These are phyloP conservation scores for Blomia tropicalis DNA, from an alignment of 2,888 invertebrate genomes.

Conservation along the genomic window DNA sequence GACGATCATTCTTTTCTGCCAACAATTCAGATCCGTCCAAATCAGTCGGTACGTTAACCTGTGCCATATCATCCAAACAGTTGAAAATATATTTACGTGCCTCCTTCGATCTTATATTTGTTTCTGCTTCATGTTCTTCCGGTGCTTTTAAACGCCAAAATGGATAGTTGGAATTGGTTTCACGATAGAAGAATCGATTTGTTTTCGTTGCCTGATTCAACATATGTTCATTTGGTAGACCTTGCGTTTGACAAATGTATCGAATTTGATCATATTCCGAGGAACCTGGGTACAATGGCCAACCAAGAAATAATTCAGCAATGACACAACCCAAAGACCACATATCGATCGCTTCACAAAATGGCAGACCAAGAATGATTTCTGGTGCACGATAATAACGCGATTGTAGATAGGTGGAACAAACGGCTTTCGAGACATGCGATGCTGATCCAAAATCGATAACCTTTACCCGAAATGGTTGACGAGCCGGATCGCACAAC, in stretches of 20 bases:
- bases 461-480: constrained; percentile 96
- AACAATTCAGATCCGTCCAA: constrained; percentile 86
- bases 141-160: constrained; percentile 61
- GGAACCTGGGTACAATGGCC: constrained; percentile 97
- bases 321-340: constrained; percentile 99
- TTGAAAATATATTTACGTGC: constrained; percentile 98
- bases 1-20: constrained; percentile 89
- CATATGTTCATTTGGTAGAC: constrained; percentile 94
- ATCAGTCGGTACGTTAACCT: constrained; percentile 86
- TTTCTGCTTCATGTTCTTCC: constrained; percentile 94
- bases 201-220: constrained; percentile 91
- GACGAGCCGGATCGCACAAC: constrained; percentile 93
- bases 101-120: constrained; percentile 95
- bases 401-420: constrained; percentile 97
- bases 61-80: constrained; percentile 87
- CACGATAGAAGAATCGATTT: constrained; percentile 91
- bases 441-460: constrained; percentile 99
- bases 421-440: constrained; percentile 97
- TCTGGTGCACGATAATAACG: constrained; percentile 74
- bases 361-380: constrained; percentile 89
- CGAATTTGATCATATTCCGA: constrained; percentile 97
- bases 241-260: constrained; percentile 91
- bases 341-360: constrained; percentile 99
- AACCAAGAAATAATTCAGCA: constrained; percentile 94
- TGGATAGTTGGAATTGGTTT: constrained; percentile 55